Evolutionary conservation across 2,797 vertebrate genomes (phyloP).

Genomic region (Cuniculus paca): DNA sequence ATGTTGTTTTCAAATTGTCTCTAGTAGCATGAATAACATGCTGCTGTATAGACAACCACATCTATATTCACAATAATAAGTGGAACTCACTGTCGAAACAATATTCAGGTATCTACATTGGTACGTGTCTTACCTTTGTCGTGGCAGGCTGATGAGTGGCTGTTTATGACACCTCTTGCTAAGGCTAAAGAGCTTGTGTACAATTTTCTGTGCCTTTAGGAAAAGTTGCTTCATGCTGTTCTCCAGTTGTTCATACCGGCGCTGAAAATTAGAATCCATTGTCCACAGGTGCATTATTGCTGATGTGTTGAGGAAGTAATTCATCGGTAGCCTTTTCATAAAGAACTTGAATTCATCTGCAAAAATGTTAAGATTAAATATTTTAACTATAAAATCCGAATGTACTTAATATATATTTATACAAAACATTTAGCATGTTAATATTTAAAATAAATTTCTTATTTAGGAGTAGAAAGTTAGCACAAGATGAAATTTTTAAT

Average conservation of each 20-base stretch:
- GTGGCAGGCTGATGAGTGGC: slow-evolving; percentile 94
- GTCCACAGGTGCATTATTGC: slow-evolving; percentile 96
- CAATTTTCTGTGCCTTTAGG: slow-evolving; percentile 94
- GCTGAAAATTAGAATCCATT: slow-evolving; percentile 95
- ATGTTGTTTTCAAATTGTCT: neutral
- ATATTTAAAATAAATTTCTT: neutral
- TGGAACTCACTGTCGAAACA: neutral
- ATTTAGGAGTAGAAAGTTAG: neutral
- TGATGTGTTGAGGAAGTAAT: slow-evolving; percentile 96
- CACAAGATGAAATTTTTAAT: neutral
- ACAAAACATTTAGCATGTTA: neutral
- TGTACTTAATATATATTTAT: neutral
- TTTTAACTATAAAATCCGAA: slow-evolving; percentile 36
- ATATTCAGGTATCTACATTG: neutral
- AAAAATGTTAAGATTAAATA: slow-evolving; percentile 81
- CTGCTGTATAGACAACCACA: accelerated
- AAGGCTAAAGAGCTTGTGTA: slow-evolving; percentile 97
- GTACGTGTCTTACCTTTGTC: slow-evolving; percentile 91
- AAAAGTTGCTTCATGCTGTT: slow-evolving; percentile 94
- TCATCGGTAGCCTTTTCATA: slow-evolving; percentile 94
- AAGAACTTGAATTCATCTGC: slow-evolving; percentile 98
- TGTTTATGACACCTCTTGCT: slow-evolving; percentile 97
- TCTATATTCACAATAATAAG: neutral
- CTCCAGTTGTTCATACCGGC: slow-evolving; percentile 96
- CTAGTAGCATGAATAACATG: neutral